These are phyloP conservation scores for Ophion slaviceki DNA, from an alignment of 2,888 invertebrate species.

Conservation along the genomic window DNA sequence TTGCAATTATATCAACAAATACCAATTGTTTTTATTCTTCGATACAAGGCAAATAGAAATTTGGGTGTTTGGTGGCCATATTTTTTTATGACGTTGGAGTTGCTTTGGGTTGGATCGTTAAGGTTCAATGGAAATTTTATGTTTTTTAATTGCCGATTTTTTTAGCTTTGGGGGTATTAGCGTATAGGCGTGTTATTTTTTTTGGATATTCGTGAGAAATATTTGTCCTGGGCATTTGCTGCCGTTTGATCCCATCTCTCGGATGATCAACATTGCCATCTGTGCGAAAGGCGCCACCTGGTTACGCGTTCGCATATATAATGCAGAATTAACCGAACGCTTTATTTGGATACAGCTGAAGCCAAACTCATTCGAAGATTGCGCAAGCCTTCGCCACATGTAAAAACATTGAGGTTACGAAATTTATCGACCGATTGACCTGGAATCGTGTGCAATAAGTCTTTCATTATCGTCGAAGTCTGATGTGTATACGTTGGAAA, in stretches of 20 bases:
- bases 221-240: background rate
- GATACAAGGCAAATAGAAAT: no score
- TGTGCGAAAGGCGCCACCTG: background rate
- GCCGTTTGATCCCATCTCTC: background rate
- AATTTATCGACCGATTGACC: constrained; percentile 35
- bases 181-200: background rate
- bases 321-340: background rate
- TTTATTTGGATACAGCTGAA: background rate
- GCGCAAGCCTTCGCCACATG: background rate
- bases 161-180: background rate
- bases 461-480: background rate
- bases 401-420: background rate
- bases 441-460: constrained; percentile 2
- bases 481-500: background rate
- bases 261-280: background rate
- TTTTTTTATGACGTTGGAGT: background rate
- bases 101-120: background rate
- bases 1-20: no score
- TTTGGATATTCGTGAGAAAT: background rate
- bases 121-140: background rate
- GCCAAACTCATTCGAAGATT: background rate
- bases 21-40: no score
- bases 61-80: no score
- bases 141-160: background rate
- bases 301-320: background rate